Base-by-base conservation (phyloP, 2,888 invertebrate genomes). In the Yponomeuta cagnagella region DNA sequence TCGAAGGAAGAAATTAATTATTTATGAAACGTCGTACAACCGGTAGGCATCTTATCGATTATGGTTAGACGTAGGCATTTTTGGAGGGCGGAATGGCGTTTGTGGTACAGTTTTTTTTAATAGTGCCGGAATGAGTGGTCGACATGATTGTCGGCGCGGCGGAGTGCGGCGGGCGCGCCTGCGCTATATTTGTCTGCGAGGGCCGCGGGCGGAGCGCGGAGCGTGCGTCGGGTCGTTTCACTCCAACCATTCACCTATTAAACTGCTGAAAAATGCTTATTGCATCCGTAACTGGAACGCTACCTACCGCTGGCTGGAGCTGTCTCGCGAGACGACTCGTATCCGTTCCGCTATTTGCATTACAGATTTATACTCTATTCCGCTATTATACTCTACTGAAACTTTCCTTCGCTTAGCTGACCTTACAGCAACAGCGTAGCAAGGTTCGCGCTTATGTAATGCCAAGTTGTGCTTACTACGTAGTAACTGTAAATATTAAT, bases 101-200 rank as follows among this genome's bases (percentile, higher is more conserved):
- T 15, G 15, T 58, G 15, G 52, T 58, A 58, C 15, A 52, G 52
- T 12, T 58, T 58, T 58, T 58, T 58, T 58, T 58, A 58, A 58
- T 58, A 15, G 52, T 58, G 52, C 15, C n/a, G 33, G n/a, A 79
- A 82, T 78, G 80, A 85, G 86, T 84, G 81, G 67, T 67, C 67
- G 67, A 67, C 67, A 67, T 63, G 63, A 48, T 68, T 23, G 58
- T 85, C 80, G 80, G 81, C 77, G 79, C 78, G 65, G 69, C 80
- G 82, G 77, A 10, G 30, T 43, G 78, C 80, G 84, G 85, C 86
- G 82, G 84, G 89, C 87, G 85, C 86, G 89, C 87, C 85, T 80
- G 85, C 78, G 86, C 90, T 91, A 91, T 86, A 90, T 90, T 84
- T 90, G 91, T 82, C 80, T 74, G 84, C 86, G 89, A 89, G 90